phyloP scores from a whole-genome alignment of 2,797 vertebrate species.

The Muscicapa comitata region DNA sequence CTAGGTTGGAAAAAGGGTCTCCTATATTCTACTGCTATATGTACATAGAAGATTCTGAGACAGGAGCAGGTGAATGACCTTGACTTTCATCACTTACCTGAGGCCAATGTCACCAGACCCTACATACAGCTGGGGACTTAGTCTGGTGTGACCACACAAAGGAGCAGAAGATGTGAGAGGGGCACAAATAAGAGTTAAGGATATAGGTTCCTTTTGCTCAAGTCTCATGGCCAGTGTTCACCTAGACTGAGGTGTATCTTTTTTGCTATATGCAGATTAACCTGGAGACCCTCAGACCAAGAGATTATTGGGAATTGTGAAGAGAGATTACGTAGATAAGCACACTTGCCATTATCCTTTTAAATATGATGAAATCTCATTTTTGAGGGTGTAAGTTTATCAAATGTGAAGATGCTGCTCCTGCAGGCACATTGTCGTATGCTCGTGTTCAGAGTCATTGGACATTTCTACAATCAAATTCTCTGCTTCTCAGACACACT shows the following conservation, averaged over 20 bases:
- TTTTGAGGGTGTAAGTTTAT: neutral
- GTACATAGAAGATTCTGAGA: neutral
- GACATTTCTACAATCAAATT: neutral
- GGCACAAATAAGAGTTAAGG: neutral
- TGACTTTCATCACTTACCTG: neutral
- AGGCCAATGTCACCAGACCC: neutral
- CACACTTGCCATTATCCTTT: neutral
- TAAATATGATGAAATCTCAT: neutral
- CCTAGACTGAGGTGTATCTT: neutral
- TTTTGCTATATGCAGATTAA: neutral
- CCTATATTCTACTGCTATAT: neutral
- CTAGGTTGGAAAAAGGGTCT: neutral
- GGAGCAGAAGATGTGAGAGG: neutral
- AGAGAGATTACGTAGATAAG: neutral
- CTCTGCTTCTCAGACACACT: neutral
- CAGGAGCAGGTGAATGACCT: neutral
- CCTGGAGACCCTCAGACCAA: neutral
- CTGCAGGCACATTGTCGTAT: neutral
- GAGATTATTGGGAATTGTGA: neutral
- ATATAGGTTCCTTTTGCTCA: neutral
- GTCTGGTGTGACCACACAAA: neutral
- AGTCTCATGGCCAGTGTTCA: neutral
- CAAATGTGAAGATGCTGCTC: neutral
- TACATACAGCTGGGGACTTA: accelerated
- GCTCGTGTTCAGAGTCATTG: neutral